Conservation (phyloP, 92 coral and sea anemone genomes). For the Parazoanthus darwini region DNA sequence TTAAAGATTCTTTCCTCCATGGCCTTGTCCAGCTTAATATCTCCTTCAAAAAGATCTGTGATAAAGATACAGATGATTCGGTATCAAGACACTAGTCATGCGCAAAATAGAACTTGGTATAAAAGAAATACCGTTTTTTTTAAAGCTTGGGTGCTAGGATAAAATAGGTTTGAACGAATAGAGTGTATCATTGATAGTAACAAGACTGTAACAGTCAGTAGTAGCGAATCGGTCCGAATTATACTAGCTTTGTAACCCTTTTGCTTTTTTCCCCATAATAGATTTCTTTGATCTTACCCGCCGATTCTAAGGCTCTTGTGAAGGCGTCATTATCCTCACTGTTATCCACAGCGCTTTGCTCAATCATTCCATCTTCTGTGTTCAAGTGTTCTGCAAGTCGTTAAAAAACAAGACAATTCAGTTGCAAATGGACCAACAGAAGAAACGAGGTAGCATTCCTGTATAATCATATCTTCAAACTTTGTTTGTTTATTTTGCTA, state of each 20-base stretch:
- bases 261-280: background rate
- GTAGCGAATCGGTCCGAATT: no score
- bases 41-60: conserved; percentile 26
- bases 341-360: background rate
- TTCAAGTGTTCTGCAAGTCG: background rate
- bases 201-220: no score
- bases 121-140: no score
- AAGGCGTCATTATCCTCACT: background rate
- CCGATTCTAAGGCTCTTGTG: background rate
- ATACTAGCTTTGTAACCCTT: background rate
- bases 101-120: background rate
- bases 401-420: no score
- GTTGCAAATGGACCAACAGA: no score
- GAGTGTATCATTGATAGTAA: no score
- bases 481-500: no score
- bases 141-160: background rate
- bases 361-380: background rate
- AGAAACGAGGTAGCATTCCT: no score
- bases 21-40: conserved; percentile 13
- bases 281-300: background rate
- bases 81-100: background rate
- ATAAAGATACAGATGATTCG: background rate
- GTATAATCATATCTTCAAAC: no score
- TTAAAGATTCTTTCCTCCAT: conserved; percentile 7
- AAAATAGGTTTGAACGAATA: no score